Evolutionary conservation across 2,888 invertebrate genomes (phyloP).

Genomic region (Aleiodes alternator): DNA sequence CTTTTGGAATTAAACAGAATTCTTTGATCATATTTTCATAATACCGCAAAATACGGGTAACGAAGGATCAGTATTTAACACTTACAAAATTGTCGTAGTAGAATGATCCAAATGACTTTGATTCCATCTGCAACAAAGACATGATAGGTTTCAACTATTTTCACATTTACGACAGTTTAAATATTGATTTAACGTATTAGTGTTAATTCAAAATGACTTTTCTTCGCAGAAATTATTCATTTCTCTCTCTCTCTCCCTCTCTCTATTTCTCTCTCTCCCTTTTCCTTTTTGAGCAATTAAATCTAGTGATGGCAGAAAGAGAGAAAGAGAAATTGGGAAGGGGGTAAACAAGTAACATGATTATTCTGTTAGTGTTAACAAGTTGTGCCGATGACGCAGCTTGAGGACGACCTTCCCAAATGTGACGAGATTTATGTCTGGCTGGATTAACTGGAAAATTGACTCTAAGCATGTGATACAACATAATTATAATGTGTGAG

Average conservation of each 20-base stretch:
- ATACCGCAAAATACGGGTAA: not conserved
- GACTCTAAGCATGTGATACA: conserved; percentile 60
- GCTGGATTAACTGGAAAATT: conserved; percentile 72
- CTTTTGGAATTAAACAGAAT: no score
- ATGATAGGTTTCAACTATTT: conserved; percentile 73
- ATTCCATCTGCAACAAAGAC: conserved; percentile 91
- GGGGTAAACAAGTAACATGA: conserved; percentile 49
- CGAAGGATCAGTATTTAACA: conserved; percentile 74
- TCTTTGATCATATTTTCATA: not conserved
- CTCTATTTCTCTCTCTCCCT: conserved; percentile 25
- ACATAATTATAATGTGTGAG: conserved; percentile 54
- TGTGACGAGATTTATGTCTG: conserved; percentile 69
- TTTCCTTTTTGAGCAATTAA: not conserved
- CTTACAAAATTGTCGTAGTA: conserved; percentile 98
- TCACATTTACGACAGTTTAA: conserved; percentile 62
- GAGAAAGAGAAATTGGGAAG: conserved; percentile 49
- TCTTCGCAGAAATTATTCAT: conserved; percentile 31
- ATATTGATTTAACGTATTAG: not conserved
- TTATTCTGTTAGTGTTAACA: conserved; percentile 56
- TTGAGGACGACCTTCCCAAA: conserved; percentile 74
- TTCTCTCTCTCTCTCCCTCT: conserved; percentile 32
- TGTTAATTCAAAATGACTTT: conserved; percentile 17
- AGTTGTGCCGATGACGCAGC: conserved; percentile 76
- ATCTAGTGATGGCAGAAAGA: no score
- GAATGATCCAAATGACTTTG: conserved; percentile 96